These are phyloP conservation scores for Drosophila leontia DNA, from an alignment of 1,140 invertebrate genomes.

Conservation along the genomic window DNA sequence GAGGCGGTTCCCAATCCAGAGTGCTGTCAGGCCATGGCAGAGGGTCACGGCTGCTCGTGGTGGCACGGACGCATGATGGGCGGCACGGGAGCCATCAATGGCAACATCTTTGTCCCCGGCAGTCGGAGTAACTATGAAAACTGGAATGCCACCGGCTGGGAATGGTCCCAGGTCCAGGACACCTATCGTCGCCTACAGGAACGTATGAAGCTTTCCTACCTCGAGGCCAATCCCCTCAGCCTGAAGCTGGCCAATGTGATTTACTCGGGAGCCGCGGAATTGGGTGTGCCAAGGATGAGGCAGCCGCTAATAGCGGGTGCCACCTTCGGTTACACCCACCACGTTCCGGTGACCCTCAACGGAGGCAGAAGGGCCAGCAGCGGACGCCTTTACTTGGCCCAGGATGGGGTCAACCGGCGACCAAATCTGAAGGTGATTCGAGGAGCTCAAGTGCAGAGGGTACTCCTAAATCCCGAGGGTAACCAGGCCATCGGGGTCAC, in stretches of 20 bases:
- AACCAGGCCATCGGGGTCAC: constrained; percentile 90
- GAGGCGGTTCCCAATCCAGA: constrained; percentile 47
- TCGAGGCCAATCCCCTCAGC: constrained; percentile 13
- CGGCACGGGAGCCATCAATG: constrained; percentile 89
- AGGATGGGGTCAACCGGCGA: constrained; percentile 87
- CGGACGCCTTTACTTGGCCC: constrained; percentile 86
- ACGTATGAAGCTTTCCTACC: constrained; percentile 38
- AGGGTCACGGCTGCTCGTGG: constrained; percentile 85
- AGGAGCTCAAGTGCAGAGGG: constrained; percentile 85
- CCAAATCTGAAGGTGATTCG: constrained; percentile 90
- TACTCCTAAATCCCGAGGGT: constrained; percentile 88
- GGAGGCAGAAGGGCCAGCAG: constrained; percentile 87
- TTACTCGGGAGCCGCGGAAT: constrained; percentile 35
- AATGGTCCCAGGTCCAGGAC: constrained; percentile 89
- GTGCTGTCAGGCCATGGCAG: constrained; percentile 84
- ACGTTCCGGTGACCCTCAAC: constrained; percentile 86
- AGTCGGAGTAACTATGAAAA: constrained; percentile 86
- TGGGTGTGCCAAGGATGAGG: constrained; percentile 86
- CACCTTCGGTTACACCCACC: constrained; percentile 72
- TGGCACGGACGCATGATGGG: constrained; percentile 88
- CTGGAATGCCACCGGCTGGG: constrained; percentile 89
- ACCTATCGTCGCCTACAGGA: constrained; percentile 31
- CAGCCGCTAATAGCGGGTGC: constrained; percentile 86
- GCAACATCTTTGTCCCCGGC: constrained; percentile 90
- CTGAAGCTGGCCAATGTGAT: constrained; percentile 85